Conservation (phyloP, 2,797 vertebrate genomes). For the Morus bassanus region DNA sequence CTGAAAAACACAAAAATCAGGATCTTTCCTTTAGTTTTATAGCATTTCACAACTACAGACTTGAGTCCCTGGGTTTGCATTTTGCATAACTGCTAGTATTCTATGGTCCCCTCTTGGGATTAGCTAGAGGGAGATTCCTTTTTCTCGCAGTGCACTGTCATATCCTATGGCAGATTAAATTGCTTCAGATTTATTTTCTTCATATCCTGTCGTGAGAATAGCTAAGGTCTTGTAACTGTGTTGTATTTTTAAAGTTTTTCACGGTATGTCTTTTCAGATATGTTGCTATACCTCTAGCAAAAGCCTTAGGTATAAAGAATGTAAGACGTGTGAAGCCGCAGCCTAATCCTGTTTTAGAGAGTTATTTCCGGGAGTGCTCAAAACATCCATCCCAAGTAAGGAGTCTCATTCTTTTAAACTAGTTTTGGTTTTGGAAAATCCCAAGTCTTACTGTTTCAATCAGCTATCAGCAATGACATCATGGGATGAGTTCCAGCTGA, state of each 20-base stretch:
- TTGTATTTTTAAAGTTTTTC: background rate
- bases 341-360: slow-evolving; percentile 82
- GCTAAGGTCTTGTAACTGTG: background rate
- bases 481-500: slow-evolving; percentile 44
- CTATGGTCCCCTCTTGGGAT: background rate
- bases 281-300: slow-evolving; percentile 86
- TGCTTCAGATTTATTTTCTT: background rate
- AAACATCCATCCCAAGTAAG: slow-evolving; percentile 86
- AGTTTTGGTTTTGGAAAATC: slow-evolving; percentile 2
- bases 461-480: slow-evolving; percentile 16
- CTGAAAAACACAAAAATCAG: background rate
- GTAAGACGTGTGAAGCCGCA: slow-evolving; percentile 72
- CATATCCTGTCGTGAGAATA: background rate
- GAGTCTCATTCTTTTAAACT: slow-evolving; percentile 23
- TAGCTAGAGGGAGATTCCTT: background rate
- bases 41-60: background rate
- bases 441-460: slow-evolving; percentile 37
- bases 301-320: slow-evolving; percentile 80
- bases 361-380: slow-evolving; percentile 78
- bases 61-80: background rate
- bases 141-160: background rate
- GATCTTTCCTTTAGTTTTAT: background rate
- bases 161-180: background rate
- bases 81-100: background rate
- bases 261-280: slow-evolving; percentile 76